Evolutionary conservation across 2,113 vertebrate genomes (phyloP).

Genomic region (Athene cunicularia): DNA sequence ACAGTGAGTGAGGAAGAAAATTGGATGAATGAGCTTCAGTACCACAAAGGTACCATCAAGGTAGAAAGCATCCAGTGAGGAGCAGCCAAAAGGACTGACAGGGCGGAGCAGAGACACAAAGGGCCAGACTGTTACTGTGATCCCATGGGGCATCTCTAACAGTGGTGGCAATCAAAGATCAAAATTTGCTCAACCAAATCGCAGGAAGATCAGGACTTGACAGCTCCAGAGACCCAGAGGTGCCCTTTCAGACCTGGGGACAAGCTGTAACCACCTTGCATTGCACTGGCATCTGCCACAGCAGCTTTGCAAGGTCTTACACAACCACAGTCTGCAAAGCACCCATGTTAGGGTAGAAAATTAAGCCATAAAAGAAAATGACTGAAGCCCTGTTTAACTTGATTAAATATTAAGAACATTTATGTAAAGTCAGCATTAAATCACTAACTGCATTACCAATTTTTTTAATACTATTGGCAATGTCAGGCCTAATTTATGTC

Average conservation of each 20-base stretch:
- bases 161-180: background rate
- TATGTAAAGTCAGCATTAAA: slow-evolving; percentile 23
- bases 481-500: background rate
- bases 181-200: background rate
- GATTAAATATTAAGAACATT: slow-evolving; percentile 35
- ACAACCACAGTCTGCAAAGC: background rate
- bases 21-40: background rate
- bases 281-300: rapidly evolving
- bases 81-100: rapidly evolving
- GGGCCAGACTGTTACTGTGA: background rate
- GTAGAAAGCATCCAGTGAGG: background rate
- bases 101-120: background rate
- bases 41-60: rapidly evolving
- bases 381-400: background rate
- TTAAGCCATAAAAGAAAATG: background rate
- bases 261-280: background rate
- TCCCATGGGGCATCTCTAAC: background rate
- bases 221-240: background rate
- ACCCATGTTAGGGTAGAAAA: background rate
- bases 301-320: background rate
- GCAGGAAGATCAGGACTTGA: background rate
- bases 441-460: background rate
- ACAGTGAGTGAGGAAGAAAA: rapidly evolving
- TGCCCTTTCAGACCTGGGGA: background rate
- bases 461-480: slow-evolving; percentile 12